Evolutionary conservation across 2,797 vertebrate species (phyloP).

Genomic region (Balearica regulorum): DNA sequence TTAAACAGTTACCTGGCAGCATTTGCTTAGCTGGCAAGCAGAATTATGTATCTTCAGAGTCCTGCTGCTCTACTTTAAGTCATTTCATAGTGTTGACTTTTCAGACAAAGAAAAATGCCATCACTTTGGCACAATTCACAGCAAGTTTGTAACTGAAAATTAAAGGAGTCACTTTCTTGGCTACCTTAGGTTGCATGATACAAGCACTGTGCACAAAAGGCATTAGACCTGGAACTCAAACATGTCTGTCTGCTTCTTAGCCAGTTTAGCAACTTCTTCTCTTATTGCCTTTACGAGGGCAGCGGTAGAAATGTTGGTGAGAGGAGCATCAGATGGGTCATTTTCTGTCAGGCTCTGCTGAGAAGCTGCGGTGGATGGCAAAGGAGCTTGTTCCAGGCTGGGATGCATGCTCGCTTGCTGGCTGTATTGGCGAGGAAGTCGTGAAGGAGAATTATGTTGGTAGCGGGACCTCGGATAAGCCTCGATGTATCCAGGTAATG

Average conservation of each 20-base stretch:
- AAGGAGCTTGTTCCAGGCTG: constrained; percentile 79
- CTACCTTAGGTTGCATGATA: not conserved
- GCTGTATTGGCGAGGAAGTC: constrained; percentile 87
- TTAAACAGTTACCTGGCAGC: constrained; percentile 9
- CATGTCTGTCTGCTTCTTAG: constrained; percentile 96
- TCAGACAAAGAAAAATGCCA: constrained; percentile 9
- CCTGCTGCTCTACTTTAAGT: not conserved
- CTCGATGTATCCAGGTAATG: constrained; percentile 95
- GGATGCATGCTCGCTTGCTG: constrained; percentile 77
- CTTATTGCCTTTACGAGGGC: constrained; percentile 95
- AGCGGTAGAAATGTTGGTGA: constrained; percentile 94
- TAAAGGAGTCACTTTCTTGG: not conserved
- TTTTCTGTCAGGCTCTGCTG: constrained; percentile 87
- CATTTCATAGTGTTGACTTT: not conserved
- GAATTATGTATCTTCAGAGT: not conserved
- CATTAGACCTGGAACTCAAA: constrained; percentile 92
- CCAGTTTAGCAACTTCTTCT: constrained; percentile 96
- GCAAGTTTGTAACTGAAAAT: not conserved
- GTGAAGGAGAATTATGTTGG: constrained; percentile 85
- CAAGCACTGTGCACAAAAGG: not conserved
- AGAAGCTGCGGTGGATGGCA: constrained; percentile 76
- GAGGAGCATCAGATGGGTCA: constrained; percentile 78
- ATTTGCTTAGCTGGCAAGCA: constrained; percentile 13
- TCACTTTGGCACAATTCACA: not conserved
- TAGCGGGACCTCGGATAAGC: constrained; percentile 94